These are phyloP conservation scores for Patella vulgata DNA, from an alignment of 1,140 invertebrate genomes.

Conservation along the genomic window DNA sequence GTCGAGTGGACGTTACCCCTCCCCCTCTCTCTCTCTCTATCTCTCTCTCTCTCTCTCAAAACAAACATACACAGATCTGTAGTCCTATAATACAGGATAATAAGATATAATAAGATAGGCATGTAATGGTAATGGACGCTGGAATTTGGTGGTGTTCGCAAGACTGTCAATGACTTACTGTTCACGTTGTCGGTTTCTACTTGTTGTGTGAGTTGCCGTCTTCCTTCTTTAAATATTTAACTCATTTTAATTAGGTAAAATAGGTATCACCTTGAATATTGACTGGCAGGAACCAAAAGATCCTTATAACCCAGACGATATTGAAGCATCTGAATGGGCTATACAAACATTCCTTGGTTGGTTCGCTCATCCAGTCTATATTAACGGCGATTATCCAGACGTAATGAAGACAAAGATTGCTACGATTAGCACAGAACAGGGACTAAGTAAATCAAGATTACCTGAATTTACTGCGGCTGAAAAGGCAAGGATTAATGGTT, in stretches of 20 bases:
- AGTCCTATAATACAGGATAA: no score
- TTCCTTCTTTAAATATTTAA: no score
- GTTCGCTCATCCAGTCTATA: conserved; percentile 61
- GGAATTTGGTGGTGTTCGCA: no score
- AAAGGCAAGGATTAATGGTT: conserved; percentile 19
- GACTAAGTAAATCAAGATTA: conserved; percentile 9
- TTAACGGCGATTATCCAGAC: conserved; percentile 63
- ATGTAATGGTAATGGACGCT: no score
- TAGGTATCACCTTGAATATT: conserved; percentile 46
- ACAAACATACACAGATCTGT: no score
- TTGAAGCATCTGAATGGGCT: conserved; percentile 41
- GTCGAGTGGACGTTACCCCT: no score
- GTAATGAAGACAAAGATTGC: conserved; percentile 39
- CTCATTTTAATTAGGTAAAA: conserved; percentile 34
- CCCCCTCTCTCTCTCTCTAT: no score
- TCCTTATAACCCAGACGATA: conserved; percentile 34
- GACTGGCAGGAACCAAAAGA: conserved; percentile 44
- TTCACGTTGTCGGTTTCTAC: no score
- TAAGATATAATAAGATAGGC: no score
- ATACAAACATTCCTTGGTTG: conserved; percentile 52
- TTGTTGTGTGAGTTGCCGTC: no score
- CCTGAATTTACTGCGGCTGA: conserved; percentile 19
- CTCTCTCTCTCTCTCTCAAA: no score
- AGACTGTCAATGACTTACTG: no score
- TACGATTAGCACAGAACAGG: neutral